These are phyloP conservation scores for Drosophila tanythrix DNA, from an alignment of 2,888 invertebrate genomes.

Conservation along the genomic window DNA sequence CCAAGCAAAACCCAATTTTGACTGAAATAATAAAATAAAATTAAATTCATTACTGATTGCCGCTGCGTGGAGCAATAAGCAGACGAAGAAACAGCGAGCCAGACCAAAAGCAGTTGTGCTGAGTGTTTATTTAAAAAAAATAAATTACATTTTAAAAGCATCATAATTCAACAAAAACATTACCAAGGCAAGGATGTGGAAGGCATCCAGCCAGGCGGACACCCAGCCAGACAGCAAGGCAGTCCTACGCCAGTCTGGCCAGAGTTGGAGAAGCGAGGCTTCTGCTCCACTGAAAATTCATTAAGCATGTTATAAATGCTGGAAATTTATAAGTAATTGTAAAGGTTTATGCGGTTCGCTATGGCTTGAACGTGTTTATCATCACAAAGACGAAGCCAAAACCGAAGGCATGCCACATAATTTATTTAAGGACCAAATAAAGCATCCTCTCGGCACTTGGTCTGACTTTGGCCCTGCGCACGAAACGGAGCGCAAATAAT, in stretches of 20 bases:
- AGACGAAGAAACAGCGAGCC: conserved; percentile 26
- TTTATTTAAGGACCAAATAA: conserved; percentile 75
- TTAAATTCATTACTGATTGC: conserved; percentile 77
- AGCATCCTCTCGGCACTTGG: conserved; percentile 19
- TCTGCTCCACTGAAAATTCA: conserved; percentile 72
- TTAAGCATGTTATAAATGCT: conserved; percentile 79
- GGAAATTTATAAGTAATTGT: conserved; percentile 78
- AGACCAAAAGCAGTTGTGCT: conserved; percentile 51
- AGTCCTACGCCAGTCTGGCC: conserved; percentile 16
- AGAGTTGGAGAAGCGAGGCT: conserved; percentile 18
- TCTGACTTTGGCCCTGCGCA: conserved; percentile 41
- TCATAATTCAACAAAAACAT: conserved; percentile 79
- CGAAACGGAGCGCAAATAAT: conserved; percentile 67
- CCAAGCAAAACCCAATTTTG: conserved; percentile 52
- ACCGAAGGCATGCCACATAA: conserved; percentile 50
- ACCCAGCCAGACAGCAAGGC: conserved; percentile 24
- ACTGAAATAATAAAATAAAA: conserved; percentile 78
- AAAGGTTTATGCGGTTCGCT: conserved; percentile 76
- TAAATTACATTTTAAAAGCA: conserved; percentile 80
- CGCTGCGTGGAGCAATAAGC: conserved; percentile 46
- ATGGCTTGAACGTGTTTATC: conserved; percentile 74
- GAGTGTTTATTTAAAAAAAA: conserved; percentile 79
- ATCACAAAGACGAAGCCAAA: conserved; percentile 50
- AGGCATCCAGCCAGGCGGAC: conserved; percentile 34
- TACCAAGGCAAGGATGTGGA: conserved; percentile 55